Conservation (phyloP, 2,113 vertebrate species). For the Carettochelys insculpta region DNA sequence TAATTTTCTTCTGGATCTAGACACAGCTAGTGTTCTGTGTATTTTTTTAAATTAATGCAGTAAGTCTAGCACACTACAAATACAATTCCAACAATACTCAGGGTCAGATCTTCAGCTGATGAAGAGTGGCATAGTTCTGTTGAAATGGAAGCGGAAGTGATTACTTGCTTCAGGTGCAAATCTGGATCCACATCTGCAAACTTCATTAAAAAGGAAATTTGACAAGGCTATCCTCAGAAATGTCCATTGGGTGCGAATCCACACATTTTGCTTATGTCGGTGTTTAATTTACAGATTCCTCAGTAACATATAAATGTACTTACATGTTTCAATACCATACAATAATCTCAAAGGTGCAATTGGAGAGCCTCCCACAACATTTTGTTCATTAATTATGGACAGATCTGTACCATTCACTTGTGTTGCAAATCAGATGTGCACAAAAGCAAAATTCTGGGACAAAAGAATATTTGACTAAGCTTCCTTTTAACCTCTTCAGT, state of each 20-base stretch:
- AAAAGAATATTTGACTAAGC: background rate
- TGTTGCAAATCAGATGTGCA: background rate
- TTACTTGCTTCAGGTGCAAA: background rate
- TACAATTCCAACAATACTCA: background rate
- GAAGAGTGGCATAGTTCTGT: background rate
- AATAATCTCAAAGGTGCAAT: background rate
- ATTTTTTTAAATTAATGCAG: background rate
- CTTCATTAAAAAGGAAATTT: background rate
- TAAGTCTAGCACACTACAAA: background rate
- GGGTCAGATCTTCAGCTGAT: background rate
- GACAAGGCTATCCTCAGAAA: background rate
- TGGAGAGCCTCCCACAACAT: background rate
- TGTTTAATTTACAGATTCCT: background rate
- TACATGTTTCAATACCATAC: background rate
- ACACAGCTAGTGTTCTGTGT: background rate
- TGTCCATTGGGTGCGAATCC: background rate
- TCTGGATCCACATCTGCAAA: background rate
- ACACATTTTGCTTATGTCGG: background rate
- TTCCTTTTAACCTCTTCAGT: background rate
- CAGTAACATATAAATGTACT: accelerated
- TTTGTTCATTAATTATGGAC: background rate
- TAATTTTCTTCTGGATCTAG: background rate
- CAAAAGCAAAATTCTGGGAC: background rate
- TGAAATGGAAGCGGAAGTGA: background rate
- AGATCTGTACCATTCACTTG: background rate